Evolutionary conservation across 2,113 vertebrate species (phyloP).

Genomic region (Tenebrosternarchus preto): DNA sequence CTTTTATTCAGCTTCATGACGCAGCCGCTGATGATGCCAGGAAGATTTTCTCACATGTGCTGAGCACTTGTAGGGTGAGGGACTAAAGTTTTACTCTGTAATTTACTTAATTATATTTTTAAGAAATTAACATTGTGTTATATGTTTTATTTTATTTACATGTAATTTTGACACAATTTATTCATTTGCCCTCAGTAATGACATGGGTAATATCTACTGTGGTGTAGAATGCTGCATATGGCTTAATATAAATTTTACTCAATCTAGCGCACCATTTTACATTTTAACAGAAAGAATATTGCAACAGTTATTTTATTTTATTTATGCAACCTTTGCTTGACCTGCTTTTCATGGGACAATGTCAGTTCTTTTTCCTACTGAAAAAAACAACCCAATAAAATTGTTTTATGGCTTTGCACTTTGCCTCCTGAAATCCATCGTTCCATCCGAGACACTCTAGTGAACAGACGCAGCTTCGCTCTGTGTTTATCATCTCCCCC

Average conservation of each 20-base stretch:
- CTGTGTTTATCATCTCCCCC: too few species aligned
- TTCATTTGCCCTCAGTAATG: not conserved
- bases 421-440: not conserved
- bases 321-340: not conserved
- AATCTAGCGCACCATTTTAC: not conserved
- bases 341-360: not conserved
- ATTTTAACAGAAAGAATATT: not conserved
- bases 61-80: not conserved
- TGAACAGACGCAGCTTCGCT: too few species aligned
- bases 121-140: not conserved
- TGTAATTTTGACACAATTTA: not conserved
- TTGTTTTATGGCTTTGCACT: not conserved
- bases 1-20: too few species aligned
- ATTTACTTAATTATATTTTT: slow-evolving; percentile 40
- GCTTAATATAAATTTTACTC: not conserved
- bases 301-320: too few species aligned
- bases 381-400: not conserved
- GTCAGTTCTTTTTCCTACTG: not conserved
- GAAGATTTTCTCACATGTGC: too few species aligned
- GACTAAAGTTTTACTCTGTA: not conserved
- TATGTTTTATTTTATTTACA: not conserved
- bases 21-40: too few species aligned
- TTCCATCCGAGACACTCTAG: not conserved
- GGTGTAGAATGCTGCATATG: not conserved
- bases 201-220: not conserved